These are phyloP conservation scores for Aspidoscelis tigris DNA, from an alignment of 2,113 vertebrate species.

Conservation along the genomic window DNA sequence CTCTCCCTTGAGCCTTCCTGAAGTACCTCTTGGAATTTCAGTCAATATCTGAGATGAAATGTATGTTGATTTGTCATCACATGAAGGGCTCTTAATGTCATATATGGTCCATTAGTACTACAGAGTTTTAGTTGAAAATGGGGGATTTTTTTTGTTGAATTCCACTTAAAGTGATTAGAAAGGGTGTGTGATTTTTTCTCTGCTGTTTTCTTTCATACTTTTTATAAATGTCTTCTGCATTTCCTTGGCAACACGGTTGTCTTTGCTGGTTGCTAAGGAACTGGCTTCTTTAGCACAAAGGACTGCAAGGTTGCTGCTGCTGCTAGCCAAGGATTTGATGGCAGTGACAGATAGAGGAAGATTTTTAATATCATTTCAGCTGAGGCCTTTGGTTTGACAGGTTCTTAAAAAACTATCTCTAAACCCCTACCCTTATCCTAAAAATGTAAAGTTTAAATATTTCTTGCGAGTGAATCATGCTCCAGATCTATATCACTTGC, in stretches of 20 bases:
- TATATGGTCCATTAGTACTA: too few species aligned
- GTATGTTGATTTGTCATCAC: not conserved
- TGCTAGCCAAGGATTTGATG: constrained; percentile 79
- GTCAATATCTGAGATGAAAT: not conserved
- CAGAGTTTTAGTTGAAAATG: not conserved
- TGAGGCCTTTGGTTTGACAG: constrained; percentile 63
- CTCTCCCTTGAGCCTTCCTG: not conserved
- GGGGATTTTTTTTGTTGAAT: not conserved
- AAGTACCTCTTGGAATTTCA: not conserved
- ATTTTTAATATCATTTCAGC: constrained; percentile 54
- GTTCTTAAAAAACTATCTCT: not conserved
- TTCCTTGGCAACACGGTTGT: constrained; percentile 88
- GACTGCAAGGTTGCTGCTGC: constrained; percentile 75
- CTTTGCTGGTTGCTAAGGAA: constrained; percentile 91
- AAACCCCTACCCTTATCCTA: not conserved
- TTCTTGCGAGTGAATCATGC: not conserved
- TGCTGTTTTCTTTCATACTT: constrained; percentile 74
- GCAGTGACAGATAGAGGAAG: constrained; percentile 60
- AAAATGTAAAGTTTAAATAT: constrained; percentile 20
- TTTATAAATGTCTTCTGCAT: constrained; percentile 77
- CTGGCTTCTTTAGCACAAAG: constrained; percentile 82
- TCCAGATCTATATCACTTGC: not conserved
- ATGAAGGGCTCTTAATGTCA: too few species aligned
- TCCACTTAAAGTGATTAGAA: constrained; percentile 1
- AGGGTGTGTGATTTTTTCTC: constrained; percentile 48